phyloP scores from a whole-genome alignment of 2,888 invertebrate species.

The Nysson spinosus region DNA sequence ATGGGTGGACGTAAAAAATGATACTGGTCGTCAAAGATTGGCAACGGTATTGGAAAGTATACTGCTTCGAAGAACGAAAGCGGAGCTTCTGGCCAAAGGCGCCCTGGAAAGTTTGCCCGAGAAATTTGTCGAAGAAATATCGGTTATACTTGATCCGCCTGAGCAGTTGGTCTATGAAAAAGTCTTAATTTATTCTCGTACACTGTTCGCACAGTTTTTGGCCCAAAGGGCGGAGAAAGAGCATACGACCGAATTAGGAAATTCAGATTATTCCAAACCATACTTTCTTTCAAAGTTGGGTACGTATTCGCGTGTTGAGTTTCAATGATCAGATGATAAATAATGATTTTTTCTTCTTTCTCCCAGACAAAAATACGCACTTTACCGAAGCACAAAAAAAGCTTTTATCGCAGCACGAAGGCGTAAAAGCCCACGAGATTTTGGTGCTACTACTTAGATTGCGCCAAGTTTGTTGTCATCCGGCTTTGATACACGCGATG shows the following conservation, averaged over 20 bases:
- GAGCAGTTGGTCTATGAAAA: slow-evolving; percentile 90
- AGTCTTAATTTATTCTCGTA: slow-evolving; percentile 84
- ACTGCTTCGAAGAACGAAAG: slow-evolving; percentile 93
- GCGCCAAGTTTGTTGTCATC: slow-evolving; percentile 94
- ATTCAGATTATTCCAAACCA: too few species aligned
- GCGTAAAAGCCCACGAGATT: slow-evolving; percentile 81
- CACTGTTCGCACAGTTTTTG: slow-evolving; percentile 87
- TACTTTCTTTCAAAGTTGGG: slow-evolving; percentile 45
- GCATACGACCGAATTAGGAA: slow-evolving; percentile 60
- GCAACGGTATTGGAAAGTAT: slow-evolving; percentile 90
- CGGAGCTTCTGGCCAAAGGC: slow-evolving; percentile 84
- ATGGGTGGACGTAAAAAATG: slow-evolving; percentile 92
- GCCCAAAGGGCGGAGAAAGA: slow-evolving; percentile 86
- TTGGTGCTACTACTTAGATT: slow-evolving; percentile 90
- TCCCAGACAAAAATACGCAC: slow-evolving; percentile 59
- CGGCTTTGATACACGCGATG: slow-evolving; percentile 86
- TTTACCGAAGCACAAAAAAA: slow-evolving; percentile 72
- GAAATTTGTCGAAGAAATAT: slow-evolving; percentile 79
- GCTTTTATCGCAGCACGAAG: slow-evolving; percentile 67
- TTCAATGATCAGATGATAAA: too few species aligned
- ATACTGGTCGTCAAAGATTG: slow-evolving; percentile 89
- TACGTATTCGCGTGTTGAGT: too few species aligned
- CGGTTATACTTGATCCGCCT: slow-evolving; percentile 83
- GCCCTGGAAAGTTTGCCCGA: slow-evolving; percentile 82
- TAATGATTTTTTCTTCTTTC: neutral